Evolutionary conservation across 2,113 vertebrate species (phyloP).

Genomic region (Atrichornis clamosus): DNA sequence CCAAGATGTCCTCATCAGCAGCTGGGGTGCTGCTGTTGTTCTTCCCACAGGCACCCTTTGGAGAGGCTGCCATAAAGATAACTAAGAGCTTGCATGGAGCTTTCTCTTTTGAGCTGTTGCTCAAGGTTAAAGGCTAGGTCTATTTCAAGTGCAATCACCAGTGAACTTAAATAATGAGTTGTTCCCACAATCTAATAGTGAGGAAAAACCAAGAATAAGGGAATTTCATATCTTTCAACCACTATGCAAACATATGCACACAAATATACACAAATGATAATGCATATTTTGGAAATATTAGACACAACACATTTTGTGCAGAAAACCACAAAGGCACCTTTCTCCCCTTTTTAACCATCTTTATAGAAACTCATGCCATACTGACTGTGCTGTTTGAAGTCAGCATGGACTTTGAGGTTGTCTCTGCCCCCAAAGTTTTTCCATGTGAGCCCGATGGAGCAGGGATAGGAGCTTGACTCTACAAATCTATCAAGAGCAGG

Average conservation of each 20-base stretch:
- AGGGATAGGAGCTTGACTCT: background rate
- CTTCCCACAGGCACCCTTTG: background rate
- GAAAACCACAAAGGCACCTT: background rate
- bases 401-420: background rate
- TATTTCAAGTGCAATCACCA: background rate
- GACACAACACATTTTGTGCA: background rate
- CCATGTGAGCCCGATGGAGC: rapidly evolving
- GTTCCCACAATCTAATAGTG: background rate
- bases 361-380: background rate
- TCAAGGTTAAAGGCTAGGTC: background rate
- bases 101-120: background rate
- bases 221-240: background rate
- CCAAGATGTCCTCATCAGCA: background rate
- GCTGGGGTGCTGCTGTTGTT: background rate
- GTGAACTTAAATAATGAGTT: background rate
- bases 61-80: background rate
- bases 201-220: background rate
- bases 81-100: background rate
- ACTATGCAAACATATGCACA: rapidly evolving
- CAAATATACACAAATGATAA: background rate
- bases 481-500: background rate
- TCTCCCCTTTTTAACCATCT: rapidly evolving
- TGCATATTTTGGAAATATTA: background rate
- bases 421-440: rapidly evolving
- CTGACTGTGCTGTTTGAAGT: background rate